Evolutionary conservation across 2,888 invertebrate species (phyloP), one percentile per base, ranked within the genome.

Genomic region (Melikaiella ostensackeni): DNA sequence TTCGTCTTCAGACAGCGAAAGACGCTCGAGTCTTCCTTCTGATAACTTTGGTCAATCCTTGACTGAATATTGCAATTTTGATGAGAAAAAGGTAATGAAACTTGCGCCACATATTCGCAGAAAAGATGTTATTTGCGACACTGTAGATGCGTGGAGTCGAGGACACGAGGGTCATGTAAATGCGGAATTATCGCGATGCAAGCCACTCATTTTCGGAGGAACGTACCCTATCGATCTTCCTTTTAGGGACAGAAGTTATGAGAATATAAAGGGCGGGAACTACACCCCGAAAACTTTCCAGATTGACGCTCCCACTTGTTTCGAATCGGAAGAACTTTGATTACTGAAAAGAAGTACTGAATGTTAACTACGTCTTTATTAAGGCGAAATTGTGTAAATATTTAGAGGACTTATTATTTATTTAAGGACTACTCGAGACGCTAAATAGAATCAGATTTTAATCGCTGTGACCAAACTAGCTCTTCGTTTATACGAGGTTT

Each of bases 201-300:
- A 94, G 88, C 95, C 95, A 80, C 93, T 97, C 66, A 94, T 97
- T 80, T 97, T 96, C 90, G 96, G 96, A 85, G 97, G 97, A 75
- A 97, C 97, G 4, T 97, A 94, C 93, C 97, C 97, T 6, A 97
- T 97, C 83, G 97, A 97, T 90, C 93, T 94, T 87, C 97, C 97
- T 3, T 85, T 91, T 77, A 80, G 19, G 46, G 42, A 30, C 27
- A 70, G 3, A 50, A 50, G 50, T 70, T n/a, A 19, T 33, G n/a
- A 63, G 21, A 63, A 35, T 63, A n/a, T 21, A 9, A 35, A 59
- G 8, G 21, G 63, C 21, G 38, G 38, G 59, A 57, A 33, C 21
- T 81, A 79, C 74, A 85, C 87, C 61, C 85, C 88, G 16, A 90
- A 90, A 84, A 92, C 93, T 2, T 94, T 92, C 86, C 92, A 93